Conservation (phyloP, 2,797 vertebrate genomes). For the Psittacula derbiana region DNA sequence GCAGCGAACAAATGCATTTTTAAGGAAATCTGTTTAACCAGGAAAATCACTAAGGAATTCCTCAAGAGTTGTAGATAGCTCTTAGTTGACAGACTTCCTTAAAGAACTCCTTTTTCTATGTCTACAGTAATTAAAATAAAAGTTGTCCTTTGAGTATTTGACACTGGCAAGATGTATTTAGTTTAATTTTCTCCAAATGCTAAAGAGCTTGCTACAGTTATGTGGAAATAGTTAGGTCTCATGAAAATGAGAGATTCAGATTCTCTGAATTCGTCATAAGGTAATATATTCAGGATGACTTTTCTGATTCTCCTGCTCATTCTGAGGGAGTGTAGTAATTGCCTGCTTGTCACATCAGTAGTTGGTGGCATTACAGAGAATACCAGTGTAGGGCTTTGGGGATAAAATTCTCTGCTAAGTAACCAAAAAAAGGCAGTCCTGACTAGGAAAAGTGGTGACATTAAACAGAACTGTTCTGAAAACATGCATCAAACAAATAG, state of each 20-base stretch:
- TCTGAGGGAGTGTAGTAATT: background rate
- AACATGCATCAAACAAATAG: background rate
- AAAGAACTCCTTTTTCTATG: constrained; percentile 44
- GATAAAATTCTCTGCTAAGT: background rate
- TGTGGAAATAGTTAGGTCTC: constrained; percentile 3
- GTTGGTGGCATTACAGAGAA: background rate
- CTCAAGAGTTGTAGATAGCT: constrained; percentile 58
- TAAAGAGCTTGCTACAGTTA: constrained; percentile 27
- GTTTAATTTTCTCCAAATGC: constrained; percentile 69
- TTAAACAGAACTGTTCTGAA: background rate
- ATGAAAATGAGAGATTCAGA: background rate
- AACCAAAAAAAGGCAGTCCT: background rate
- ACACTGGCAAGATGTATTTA: constrained; percentile 45
- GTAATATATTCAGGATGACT: background rate
- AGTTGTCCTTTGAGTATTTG: constrained; percentile 58
- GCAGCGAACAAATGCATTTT: constrained; percentile 51
- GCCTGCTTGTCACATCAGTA: background rate
- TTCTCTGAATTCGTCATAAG: background rate
- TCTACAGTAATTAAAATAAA: constrained; percentile 64
- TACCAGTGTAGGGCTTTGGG: background rate
- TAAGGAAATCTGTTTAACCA: constrained; percentile 58
- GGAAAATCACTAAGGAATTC: constrained; percentile 63
- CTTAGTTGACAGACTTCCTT: constrained; percentile 53
- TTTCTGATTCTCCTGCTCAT: background rate
- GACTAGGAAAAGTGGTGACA: background rate